Evolutionary conservation across 2,113 vertebrate genomes (phyloP).

Genomic region (Parotia lawesii): DNA sequence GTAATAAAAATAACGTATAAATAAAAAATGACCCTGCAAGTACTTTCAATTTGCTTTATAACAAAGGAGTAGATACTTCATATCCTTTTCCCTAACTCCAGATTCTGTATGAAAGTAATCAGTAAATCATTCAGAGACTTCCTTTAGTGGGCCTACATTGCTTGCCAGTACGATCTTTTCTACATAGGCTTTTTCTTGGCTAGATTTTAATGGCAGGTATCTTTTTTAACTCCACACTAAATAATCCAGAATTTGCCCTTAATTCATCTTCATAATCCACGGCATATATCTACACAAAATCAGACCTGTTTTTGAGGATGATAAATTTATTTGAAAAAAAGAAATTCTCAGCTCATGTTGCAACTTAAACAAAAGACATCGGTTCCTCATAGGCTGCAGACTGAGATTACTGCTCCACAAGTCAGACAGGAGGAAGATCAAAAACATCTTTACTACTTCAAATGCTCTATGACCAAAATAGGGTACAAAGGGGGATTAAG

Average conservation of each 20-base stretch:
- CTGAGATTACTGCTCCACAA: neutral
- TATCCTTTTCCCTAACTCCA: neutral
- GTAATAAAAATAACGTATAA: neutral
- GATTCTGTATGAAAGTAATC: neutral
- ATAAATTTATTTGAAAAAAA: neutral
- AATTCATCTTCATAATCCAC: neutral
- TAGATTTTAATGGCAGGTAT: neutral
- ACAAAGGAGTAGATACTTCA: neutral
- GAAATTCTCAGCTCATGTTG: neutral
- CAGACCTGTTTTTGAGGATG: neutral
- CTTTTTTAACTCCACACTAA: neutral
- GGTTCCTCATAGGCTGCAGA: neutral
- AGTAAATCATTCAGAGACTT: neutral
- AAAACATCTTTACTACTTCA: neutral
- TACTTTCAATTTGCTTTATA: neutral
- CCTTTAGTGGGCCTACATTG: neutral
- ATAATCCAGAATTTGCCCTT: neutral
- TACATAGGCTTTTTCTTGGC: neutral
- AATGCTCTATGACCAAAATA: neutral
- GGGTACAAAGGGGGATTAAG: neutral
- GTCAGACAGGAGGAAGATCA: neutral
- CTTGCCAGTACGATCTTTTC: neutral
- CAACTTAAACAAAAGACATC: neutral
- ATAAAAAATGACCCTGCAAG: neutral
- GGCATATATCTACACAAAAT: neutral